Base-by-base conservation (phyloP, 1,140 invertebrate species). In the Drosophila melanica region DNA sequence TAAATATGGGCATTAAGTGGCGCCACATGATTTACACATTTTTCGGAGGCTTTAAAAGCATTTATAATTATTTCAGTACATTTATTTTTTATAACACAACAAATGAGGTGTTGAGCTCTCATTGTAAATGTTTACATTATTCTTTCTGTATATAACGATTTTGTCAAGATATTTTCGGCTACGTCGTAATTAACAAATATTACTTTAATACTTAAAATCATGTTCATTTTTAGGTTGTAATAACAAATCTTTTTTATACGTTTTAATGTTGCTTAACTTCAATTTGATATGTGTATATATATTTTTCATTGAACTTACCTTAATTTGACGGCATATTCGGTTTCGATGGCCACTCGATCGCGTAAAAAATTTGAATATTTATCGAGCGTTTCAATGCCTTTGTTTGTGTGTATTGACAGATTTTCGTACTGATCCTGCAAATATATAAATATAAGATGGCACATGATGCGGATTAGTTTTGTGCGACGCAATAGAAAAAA, bases 381-480 rank as follows among this genome's bases (percentile, higher is more conserved):
- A 92, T 99, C 98, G 92, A 99, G 94, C 93, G 99, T 99, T 81
- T 99, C 98, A 86, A 99, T 98, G 90, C 98, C 98, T 94, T 98
- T 98, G 92, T 98, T 96, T 81, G 98, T 99, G 93, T 99, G 98
- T 78, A 95, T 93, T 81, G 97, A 96, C 92, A 99, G 95, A 94
- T 97, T 98, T 90, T 99, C 98, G 94, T 98, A 99, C 94, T 99
- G 98, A 94, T 99, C 98, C 98, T 99, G 95, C 71, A 95, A 95
- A 39, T 30, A 33, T 27, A 27, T 27, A 27, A 51, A 41, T 55
- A 37, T 64, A 47, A 85, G 63, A 18, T 20, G 55, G 72, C 79
- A 89, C 42, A 87, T 76, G 71, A 75, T 37, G 45, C 58, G 64
- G 42, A 87, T 87, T 79, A 85, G 33, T 65, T 37, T 54, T 12